A percentile compares a stretch with the other conserved stretches of the same genome.
phyloP scores from a whole-genome alignment of 2,113 vertebrate species.

The Clinocottus analis region DNA sequence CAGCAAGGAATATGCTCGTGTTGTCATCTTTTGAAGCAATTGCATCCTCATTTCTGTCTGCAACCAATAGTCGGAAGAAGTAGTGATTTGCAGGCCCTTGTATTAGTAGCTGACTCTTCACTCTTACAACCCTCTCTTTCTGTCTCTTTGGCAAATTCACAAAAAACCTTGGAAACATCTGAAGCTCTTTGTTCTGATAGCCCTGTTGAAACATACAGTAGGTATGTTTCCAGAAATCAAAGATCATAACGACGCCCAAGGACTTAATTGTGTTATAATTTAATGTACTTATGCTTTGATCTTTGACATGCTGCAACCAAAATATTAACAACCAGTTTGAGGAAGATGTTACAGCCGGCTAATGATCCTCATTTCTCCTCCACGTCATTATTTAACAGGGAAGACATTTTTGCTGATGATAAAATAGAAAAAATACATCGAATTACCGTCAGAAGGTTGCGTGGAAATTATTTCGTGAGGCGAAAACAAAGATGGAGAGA shows the following conservation, averaged over 20 bases:
- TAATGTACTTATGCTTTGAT: conserved; percentile 25
- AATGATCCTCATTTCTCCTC: not conserved
- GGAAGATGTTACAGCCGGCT: not conserved
- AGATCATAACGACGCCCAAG: not conserved
- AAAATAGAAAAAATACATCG: not conserved
- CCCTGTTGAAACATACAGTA: not conserved
- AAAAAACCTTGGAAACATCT: not conserved
- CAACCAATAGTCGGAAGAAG: not conserved
- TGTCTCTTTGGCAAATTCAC: not conserved
- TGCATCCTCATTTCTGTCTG: not conserved
- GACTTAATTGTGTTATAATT: not conserved
- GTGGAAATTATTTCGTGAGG: not conserved
- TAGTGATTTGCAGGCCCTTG: not conserved
- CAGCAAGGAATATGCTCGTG: not conserved
- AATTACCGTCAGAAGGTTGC: conserved; percentile 17
- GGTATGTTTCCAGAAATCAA: no score
- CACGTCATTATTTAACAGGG: not conserved
- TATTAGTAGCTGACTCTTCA: not conserved
- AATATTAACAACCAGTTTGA: conserved; percentile 19
- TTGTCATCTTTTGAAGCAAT: not conserved
- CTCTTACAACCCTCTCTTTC: not conserved
- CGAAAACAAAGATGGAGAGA: not conserved
- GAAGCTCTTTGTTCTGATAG: not conserved
- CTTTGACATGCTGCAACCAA: conserved; percentile 24
- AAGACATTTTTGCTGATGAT: conserved; percentile 12